A percentile compares a stretch with the other conserved stretches of the same genome.
Evolutionary conservation across 2,888 invertebrate genomes (phyloP).

Genomic region (Drosophila lacicola): DNA sequence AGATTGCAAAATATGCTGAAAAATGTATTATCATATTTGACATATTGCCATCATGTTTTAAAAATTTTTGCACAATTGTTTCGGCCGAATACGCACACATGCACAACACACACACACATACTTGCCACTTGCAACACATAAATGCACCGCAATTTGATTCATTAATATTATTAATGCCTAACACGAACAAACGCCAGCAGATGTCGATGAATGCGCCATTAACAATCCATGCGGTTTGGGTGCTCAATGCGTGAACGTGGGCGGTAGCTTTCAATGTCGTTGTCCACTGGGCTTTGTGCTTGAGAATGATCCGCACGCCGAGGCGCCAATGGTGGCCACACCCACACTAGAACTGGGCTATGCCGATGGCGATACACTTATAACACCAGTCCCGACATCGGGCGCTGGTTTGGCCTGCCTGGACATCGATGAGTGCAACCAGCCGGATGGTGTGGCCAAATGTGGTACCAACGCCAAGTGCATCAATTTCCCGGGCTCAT

Average conservation of each 20-base stretch:
- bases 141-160: constrained; percentile 54
- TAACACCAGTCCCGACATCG: constrained; percentile 46
- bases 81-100: constrained; percentile 41
- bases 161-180: constrained; percentile 71
- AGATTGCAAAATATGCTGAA: neutral
- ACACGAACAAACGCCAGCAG: constrained; percentile 83
- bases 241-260: constrained; percentile 90
- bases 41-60: constrained; percentile 40
- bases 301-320: constrained; percentile 77
- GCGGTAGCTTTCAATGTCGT: constrained; percentile 91
- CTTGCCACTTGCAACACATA: constrained; percentile 42
- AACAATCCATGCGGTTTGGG: constrained; percentile 89
- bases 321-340: constrained; percentile 37
- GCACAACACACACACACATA: constrained; percentile 38
- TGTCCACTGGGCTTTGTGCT: constrained; percentile 90
- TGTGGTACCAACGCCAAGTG: constrained; percentile 93
- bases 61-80: constrained; percentile 41
- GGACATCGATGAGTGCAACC: constrained; percentile 91
- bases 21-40: constrained; percentile 47
- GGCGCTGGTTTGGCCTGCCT: constrained; percentile 87
- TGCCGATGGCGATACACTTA: constrained; percentile 62
- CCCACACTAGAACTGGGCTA: constrained; percentile 64
- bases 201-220: constrained; percentile 90
- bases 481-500: constrained; percentile 92
- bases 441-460: constrained; percentile 89